These are phyloP conservation scores for Enteromius afrohamiltoni DNA, from an alignment of 2,797 vertebrate species.

Conservation along the genomic window DNA sequence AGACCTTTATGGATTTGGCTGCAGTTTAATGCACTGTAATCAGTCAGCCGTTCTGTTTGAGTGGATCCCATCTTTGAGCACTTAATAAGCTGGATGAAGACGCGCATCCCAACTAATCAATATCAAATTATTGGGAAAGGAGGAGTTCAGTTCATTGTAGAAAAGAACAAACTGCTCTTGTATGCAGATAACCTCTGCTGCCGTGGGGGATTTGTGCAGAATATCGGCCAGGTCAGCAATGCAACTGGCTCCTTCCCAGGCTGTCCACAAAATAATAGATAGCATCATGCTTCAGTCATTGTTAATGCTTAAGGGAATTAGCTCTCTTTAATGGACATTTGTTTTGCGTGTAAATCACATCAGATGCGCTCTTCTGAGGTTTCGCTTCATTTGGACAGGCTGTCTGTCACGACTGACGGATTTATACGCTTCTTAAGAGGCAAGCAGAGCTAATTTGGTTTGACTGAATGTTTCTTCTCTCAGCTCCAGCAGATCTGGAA, in stretches of 20 bases:
- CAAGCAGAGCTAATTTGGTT: constrained; percentile 43
- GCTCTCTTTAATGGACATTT: background rate
- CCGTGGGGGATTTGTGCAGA: constrained; percentile 21
- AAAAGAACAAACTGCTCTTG: constrained; percentile 39
- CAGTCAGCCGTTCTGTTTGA: background rate
- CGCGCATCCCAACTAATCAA: background rate
- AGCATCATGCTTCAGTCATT: constrained; percentile 18
- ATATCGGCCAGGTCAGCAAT: constrained; percentile 32
- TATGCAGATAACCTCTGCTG: constrained; percentile 30
- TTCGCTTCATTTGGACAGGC: constrained; percentile 28
- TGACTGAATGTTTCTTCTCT: constrained; percentile 49
- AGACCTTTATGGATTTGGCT: background rate
- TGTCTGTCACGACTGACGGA: constrained; percentile 44
- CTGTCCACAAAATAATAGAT: background rate
- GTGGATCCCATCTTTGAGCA: background rate
- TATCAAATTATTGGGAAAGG: constrained; percentile 38
- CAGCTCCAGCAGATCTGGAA: constrained; percentile 78
- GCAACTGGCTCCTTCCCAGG: constrained; percentile 21
- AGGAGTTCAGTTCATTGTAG: background rate
- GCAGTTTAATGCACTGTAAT: background rate
- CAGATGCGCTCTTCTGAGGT: constrained; percentile 3
- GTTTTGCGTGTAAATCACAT: constrained; percentile 40
- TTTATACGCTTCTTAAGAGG: constrained; percentile 55
- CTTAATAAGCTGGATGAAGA: constrained; percentile 26
- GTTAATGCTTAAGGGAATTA: constrained; percentile 5